Percentiles rank a stretch among this genome's conserved stretches.
Evolutionary conservation across 2,888 invertebrate species (phyloP).

Genomic region (Scotopteryx bipunctaria): DNA sequence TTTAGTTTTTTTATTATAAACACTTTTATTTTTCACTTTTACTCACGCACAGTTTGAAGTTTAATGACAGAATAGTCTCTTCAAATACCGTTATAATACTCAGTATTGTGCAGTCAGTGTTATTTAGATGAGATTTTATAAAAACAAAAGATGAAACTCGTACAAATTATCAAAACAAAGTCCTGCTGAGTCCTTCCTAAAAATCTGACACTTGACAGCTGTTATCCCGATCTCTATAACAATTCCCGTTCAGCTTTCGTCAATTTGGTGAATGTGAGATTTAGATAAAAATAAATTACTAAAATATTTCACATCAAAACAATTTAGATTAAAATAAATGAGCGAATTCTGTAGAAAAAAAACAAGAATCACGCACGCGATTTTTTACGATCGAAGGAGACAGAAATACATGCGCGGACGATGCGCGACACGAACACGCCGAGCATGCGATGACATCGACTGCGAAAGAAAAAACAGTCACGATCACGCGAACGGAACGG

Average conservation of each 20-base stretch:
- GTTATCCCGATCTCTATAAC: slow-evolving; percentile 9
- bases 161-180: slow-evolving; percentile 21
- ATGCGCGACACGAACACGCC: slow-evolving; percentile 8
- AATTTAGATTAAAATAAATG: not conserved
- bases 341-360: slow-evolving; percentile 1
- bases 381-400: slow-evolving; percentile 16
- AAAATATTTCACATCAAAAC: not conserved
- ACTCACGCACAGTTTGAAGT: slow-evolving; percentile 3
- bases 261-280: not conserved
- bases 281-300: not conserved
- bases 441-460: not conserved
- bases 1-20: not conserved
- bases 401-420: slow-evolving; percentile 5
- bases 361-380: slow-evolving; percentile 19
- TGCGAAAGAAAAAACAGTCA: no score
- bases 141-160: slow-evolving; percentile 6
- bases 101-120: not conserved
- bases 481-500: not conserved
- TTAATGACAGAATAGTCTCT: not conserved
- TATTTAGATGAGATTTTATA: not conserved
- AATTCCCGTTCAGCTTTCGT: not conserved
- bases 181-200: not conserved
- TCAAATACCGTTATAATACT: slow-evolving; percentile 7
- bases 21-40: slow-evolving; percentile 11
- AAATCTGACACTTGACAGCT: slow-evolving; percentile 19